Evolutionary conservation across 1,140 invertebrate genomes (phyloP).

Genomic region (Pissodes strobi): DNA sequence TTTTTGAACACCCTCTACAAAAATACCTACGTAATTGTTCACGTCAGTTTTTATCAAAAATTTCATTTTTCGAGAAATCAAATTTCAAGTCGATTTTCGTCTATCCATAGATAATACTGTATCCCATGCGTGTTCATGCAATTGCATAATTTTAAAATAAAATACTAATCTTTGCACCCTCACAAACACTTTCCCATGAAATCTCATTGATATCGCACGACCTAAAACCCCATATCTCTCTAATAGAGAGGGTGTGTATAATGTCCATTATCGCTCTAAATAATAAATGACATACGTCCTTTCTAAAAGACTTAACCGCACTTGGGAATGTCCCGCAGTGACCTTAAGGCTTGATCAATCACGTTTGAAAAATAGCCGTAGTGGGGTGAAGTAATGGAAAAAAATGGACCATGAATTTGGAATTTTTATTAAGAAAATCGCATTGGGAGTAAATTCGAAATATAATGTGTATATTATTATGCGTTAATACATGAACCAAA

Average conservation of each 20-base stretch:
- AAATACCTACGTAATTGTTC: no score
- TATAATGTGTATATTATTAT: no score
- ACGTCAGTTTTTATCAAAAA: no score
- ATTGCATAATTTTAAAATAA: no score
- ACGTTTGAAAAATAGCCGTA: constrained; percentile 20
- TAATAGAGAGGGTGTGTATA: constrained; percentile 44
- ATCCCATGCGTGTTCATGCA: no score
- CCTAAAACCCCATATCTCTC: constrained; percentile 28
- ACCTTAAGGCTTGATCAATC: constrained; percentile 25
- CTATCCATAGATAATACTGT: no score
- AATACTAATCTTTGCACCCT: neutral
- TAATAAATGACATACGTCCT: constrained; percentile 50
- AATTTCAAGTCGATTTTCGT: no score
- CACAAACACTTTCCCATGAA: neutral
- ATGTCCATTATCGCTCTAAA: constrained; percentile 50
- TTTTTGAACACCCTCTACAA: no score
- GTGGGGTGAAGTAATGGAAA: constrained; percentile 15
- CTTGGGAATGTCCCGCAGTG: constrained; percentile 23
- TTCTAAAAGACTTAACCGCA: constrained; percentile 27
- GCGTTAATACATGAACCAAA: no score
- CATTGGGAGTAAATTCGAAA: no score
- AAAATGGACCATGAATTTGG: constrained; percentile 15
- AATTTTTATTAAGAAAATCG: no score
- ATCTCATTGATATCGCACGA: neutral
- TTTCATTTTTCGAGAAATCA: no score